Evolutionary conservation across 2,888 invertebrate species (phyloP).

Genomic region (Lacanobia wlatinum): DNA sequence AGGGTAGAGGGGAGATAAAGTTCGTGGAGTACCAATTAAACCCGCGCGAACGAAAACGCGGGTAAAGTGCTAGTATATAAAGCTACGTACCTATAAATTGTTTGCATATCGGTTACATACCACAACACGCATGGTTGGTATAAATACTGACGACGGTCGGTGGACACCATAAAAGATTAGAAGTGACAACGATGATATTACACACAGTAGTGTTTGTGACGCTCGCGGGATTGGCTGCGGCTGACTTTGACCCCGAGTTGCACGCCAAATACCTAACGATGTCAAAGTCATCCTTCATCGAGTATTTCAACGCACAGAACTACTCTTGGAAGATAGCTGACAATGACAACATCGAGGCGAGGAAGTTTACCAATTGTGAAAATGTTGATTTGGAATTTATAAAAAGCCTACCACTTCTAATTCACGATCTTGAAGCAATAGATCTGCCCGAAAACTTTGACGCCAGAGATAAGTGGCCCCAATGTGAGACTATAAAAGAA

Average conservation of each 20-base stretch:
- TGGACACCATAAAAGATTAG: background rate
- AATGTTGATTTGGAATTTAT: background rate
- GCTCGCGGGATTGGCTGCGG: background rate
- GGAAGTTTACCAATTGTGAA: background rate
- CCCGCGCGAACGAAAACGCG: no score
- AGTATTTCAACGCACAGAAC: no score
- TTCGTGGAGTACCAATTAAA: no score
- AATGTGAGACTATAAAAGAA: constrained; percentile 43
- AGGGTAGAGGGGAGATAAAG: no score
- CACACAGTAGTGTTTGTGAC: constrained; percentile 13
- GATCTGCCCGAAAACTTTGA: constrained; percentile 49
- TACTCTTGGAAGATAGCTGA: constrained; percentile 16
- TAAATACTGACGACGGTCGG: background rate
- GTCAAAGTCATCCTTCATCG: no score
- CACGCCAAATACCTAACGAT: no score
- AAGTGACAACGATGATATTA: constrained; percentile 5
- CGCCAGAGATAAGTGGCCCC: constrained; percentile 37
- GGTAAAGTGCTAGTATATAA: no score
- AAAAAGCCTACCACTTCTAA: background rate
- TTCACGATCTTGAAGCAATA: constrained; percentile 9
- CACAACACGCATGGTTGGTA: background rate
- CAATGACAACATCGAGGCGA: background rate
- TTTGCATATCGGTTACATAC: no score
- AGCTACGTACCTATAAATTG: no score
- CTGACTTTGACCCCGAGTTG: no score